These are phyloP conservation scores for Plumapathes pennacea DNA, from an alignment of 92 coral and sea anemone genomes.

Conservation along the genomic window DNA sequence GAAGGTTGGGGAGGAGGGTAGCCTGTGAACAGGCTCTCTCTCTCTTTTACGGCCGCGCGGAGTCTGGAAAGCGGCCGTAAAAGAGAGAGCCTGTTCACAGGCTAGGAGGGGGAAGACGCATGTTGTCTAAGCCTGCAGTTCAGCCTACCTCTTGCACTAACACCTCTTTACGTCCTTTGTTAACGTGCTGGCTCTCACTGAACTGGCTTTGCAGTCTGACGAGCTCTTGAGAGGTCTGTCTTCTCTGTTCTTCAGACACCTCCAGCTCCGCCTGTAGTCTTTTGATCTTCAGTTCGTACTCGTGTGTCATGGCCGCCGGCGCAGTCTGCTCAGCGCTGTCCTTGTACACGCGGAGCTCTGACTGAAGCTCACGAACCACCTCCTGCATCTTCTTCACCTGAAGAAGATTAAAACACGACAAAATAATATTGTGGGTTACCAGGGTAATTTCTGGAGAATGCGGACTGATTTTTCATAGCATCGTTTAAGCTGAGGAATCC, in stretches of 20 bases:
- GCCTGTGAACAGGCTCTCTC: no score
- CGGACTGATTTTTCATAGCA: no score
- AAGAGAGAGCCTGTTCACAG: no score
- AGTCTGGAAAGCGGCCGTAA: no score
- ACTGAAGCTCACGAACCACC: conserved; percentile 75
- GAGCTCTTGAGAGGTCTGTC: conserved; percentile 59
- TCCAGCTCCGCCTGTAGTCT: conserved; percentile 78
- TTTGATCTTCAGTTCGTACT: conserved; percentile 73
- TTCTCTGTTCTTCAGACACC: conserved; percentile 73
- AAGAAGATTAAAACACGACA: neutral
- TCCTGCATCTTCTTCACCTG: conserved; percentile 90
- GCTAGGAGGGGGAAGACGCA: no score
- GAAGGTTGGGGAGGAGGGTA: no score
- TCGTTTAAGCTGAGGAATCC: neutral
- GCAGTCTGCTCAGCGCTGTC: conserved; percentile 30
- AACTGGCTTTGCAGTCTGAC: conserved; percentile 66
- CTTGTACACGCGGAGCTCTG: conserved; percentile 46
- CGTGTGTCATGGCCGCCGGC: conserved; percentile 64
- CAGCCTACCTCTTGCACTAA: conserved; percentile 66
- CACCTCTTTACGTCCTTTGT: conserved; percentile 67
- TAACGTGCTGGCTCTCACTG: conserved; percentile 62
- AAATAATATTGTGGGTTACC: neutral
- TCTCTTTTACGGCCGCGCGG: no score
- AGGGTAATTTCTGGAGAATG: no score
- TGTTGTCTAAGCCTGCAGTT: no score